Percentiles rank a stretch among this genome's conserved stretches.
Evolutionary conservation across 1,140 invertebrate genomes (phyloP).

Genomic region (Nasonia vitripennis): DNA sequence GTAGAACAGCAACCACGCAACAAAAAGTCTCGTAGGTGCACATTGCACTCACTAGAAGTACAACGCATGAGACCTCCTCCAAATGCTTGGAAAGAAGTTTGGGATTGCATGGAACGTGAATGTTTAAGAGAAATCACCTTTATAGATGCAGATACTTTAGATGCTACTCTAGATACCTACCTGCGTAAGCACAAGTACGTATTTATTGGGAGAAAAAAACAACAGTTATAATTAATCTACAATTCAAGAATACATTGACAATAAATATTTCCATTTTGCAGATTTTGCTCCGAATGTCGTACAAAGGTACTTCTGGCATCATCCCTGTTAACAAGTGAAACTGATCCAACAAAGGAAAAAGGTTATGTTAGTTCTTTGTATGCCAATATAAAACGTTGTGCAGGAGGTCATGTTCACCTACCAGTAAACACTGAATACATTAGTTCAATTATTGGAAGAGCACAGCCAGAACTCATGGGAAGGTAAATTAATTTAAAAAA

Average conservation of each 20-base stretch:
- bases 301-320: conserved; percentile 93
- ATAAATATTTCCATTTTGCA: conserved; percentile 60
- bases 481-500: conserved; percentile 72
- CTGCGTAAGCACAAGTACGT: conserved; percentile 87
- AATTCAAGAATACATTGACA: not conserved
- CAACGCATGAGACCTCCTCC: conserved; percentile 84
- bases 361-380: conserved; percentile 91
- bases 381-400: conserved; percentile 89
- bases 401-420: conserved; percentile 91
- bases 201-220: not conserved
- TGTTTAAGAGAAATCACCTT: conserved; percentile 91
- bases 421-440: conserved; percentile 91
- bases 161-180: conserved; percentile 91
- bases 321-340: conserved; percentile 89
- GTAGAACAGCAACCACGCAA: conserved; percentile 88
- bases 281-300: conserved; percentile 94
- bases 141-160: conserved; percentile 87
- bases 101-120: conserved; percentile 90
- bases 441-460: conserved; percentile 87
- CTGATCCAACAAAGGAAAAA: conserved; percentile 89
- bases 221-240: not conserved
- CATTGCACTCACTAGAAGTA: conserved; percentile 90
- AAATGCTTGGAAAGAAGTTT: conserved; percentile 86
- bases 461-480: conserved; percentile 91
- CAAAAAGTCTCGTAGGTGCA: conserved; percentile 91